A percentile compares a stretch with the other conserved stretches of the same genome.
phyloP scores from a whole-genome alignment of 2,797 vertebrate genomes.

The Hylomyscus alleni region DNA sequence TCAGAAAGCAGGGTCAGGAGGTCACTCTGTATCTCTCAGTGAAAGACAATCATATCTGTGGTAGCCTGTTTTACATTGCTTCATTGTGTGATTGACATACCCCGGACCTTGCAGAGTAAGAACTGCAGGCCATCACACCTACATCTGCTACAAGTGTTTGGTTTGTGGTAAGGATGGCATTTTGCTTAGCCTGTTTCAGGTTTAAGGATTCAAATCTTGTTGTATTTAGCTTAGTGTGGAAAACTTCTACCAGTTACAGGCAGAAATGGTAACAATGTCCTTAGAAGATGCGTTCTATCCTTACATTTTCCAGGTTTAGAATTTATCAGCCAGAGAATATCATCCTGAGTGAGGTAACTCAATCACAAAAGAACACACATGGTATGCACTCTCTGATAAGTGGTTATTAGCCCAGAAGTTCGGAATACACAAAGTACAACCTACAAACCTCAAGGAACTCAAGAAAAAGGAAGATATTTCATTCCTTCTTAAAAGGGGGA shows the following conservation, averaged over 20 bases:
- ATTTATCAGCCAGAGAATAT: background rate
- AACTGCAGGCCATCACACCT: background rate
- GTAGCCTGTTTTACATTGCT: background rate
- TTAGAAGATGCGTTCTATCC: background rate
- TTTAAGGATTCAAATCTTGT: slow-evolving; percentile 41
- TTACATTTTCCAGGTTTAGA: slow-evolving; percentile 37
- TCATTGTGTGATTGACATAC: background rate
- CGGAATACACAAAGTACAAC: too few species aligned
- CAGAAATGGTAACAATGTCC: slow-evolving; percentile 7
- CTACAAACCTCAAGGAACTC: too few species aligned
- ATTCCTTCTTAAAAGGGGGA: too few species aligned
- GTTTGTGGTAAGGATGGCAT: background rate
- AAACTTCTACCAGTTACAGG: slow-evolving; percentile 32
- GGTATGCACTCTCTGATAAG: too few species aligned
- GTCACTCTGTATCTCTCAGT: background rate
- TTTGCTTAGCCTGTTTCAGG: slow-evolving; percentile 20
- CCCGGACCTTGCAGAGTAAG: background rate
- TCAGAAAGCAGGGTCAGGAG: background rate
- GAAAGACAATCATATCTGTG: background rate
- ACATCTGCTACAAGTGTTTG: background rate
- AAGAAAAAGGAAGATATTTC: too few species aligned
- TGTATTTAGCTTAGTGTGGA: background rate
- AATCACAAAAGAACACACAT: too few species aligned
- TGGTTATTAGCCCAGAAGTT: too few species aligned
- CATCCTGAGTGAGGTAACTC: too few species aligned